phyloP scores from a whole-genome alignment of 2,113 vertebrate genomes.

The Egretta garzetta region DNA sequence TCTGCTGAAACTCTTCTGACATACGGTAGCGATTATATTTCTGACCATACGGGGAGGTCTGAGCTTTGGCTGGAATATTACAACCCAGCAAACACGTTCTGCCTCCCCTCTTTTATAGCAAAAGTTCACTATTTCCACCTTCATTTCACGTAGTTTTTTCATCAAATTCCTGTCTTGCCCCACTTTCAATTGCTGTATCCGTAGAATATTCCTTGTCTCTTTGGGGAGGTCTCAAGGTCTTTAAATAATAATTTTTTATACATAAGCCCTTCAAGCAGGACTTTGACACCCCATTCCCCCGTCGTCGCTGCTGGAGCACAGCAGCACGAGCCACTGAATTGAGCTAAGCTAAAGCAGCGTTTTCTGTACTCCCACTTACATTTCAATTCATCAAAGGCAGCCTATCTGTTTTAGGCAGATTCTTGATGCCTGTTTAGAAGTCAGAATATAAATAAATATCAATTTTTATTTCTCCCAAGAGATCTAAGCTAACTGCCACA shows the following conservation, averaged over 20 bases:
- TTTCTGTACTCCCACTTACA: neutral
- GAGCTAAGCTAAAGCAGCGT: neutral
- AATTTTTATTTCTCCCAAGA: conserved; percentile 15
- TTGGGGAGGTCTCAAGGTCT: neutral
- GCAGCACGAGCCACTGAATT: neutral
- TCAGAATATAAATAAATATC: conserved; percentile 13
- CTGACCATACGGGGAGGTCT: neutral
- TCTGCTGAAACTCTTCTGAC: neutral
- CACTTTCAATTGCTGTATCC: neutral
- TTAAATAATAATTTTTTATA: neutral
- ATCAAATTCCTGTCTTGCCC: neutral
- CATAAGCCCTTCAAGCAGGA: neutral
- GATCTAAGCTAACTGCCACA: neutral
- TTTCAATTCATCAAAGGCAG: neutral
- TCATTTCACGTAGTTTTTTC: neutral
- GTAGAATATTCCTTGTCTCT: neutral
- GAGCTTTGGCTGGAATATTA: neutral
- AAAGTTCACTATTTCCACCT: neutral
- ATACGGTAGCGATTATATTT: neutral
- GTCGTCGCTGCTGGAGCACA: neutral
- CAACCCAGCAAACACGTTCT: neutral
- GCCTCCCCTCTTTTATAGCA: neutral
- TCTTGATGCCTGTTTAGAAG: neutral
- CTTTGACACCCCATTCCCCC: neutral
- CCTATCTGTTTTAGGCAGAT: neutral